Conservation (phyloP, 2,888 invertebrate species). For the Parnassius apollo region DNA sequence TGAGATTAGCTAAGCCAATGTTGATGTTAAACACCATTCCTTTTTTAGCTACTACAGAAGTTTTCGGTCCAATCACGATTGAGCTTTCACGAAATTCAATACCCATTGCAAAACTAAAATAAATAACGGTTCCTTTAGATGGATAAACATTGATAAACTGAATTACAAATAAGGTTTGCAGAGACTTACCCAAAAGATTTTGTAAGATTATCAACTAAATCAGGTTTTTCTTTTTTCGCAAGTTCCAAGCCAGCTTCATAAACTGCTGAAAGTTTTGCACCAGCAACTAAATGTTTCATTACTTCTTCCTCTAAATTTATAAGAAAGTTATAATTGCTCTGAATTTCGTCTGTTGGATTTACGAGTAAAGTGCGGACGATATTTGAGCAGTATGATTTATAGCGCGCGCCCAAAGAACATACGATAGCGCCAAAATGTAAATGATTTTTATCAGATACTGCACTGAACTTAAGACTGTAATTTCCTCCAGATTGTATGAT, state of each 20-base stretch:
- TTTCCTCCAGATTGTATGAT: slow-evolving; percentile 99
- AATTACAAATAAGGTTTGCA: background rate
- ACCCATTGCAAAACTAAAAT: slow-evolving; percentile 93
- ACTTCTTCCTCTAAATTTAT: slow-evolving; percentile 94
- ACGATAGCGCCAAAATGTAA: slow-evolving; percentile 98
- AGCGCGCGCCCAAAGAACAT: slow-evolving; percentile 95
- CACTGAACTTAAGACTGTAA: slow-evolving; percentile 98
- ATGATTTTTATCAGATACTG: slow-evolving; percentile 94
- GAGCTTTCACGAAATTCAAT: slow-evolving; percentile 98
- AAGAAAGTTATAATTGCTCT: slow-evolving; percentile 95
- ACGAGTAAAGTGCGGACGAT: slow-evolving; percentile 97
- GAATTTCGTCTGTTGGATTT: slow-evolving; percentile 90
- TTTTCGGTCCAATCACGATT: slow-evolving; percentile 95
- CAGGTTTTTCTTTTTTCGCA: slow-evolving; percentile 93
- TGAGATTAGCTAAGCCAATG: slow-evolving; percentile 93
- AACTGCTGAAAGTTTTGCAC: slow-evolving; percentile 91
- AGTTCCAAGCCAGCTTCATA: slow-evolving; percentile 91
- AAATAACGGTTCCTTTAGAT: slow-evolving; percentile 7
- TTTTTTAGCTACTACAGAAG: slow-evolving; percentile 88
- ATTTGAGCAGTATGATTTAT: slow-evolving; percentile 99
- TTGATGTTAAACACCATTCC: slow-evolving; percentile 99
- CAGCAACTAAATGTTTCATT: slow-evolving; percentile 90
- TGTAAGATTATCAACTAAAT: slow-evolving; percentile 92
- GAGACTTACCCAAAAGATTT: slow-evolving; percentile 91
- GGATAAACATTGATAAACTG: slow-evolving; percentile 6